A percentile compares a stretch with the other conserved stretches of the same genome.
These are phyloP conservation scores for Drosophila grimshawi DNA, from an alignment of 1,140 invertebrate species.

Conservation along the genomic window DNA sequence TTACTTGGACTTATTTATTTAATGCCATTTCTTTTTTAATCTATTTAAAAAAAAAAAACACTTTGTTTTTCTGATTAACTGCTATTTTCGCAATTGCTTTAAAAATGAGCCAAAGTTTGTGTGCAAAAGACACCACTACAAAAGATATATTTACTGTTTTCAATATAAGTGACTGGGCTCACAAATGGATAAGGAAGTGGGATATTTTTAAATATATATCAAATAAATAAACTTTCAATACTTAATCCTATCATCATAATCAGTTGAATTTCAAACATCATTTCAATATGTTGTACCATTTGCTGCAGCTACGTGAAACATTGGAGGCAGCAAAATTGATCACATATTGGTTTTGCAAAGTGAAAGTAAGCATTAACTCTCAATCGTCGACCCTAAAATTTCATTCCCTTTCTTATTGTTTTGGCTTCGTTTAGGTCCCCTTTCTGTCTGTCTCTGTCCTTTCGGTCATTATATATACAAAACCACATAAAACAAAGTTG, in stretches of 20 bases:
- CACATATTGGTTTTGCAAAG: conserved; percentile 15
- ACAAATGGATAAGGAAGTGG: too few relatives aligned
- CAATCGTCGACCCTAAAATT: neutral
- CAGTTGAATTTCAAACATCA: neutral
- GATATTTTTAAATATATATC: too few relatives aligned
- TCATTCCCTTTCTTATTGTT: neutral
- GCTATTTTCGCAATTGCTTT: too few relatives aligned
- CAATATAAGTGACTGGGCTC: too few relatives aligned
- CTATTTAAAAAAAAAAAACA: too few relatives aligned
- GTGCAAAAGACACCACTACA: too few relatives aligned
- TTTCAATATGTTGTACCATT: neutral
- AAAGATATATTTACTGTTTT: too few relatives aligned
- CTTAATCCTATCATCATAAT: neutral
- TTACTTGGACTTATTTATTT: too few relatives aligned
- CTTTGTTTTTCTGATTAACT: too few relatives aligned
- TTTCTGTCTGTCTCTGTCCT: conserved; percentile 2
- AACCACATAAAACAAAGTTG: conserved; percentile 74
- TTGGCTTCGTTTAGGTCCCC: neutral
- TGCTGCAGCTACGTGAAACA: neutral
- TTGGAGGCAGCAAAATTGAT: conserved; percentile 8
- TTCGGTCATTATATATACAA: conserved; percentile 52
- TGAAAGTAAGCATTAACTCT: conserved; percentile 35
- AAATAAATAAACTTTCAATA: neutral
- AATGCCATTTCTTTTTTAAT: too few relatives aligned
- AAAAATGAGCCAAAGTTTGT: too few relatives aligned